Evolutionary conservation across 2,797 vertebrate species (phyloP), one percentile per base, ranked within the genome.

Genomic region (Bradypus variegatus): DNA sequence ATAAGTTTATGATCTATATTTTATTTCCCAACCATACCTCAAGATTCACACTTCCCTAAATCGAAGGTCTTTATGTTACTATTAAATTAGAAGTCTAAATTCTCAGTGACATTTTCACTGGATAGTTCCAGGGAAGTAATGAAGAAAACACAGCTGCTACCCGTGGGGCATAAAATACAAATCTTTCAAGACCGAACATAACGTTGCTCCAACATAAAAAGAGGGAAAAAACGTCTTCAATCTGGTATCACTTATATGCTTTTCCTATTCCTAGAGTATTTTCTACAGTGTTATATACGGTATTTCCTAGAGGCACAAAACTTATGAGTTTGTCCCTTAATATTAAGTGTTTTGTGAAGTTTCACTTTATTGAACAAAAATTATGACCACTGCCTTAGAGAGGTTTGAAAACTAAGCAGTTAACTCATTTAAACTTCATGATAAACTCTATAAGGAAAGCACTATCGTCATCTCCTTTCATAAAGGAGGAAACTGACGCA

Each of bases 341-440:
- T 80, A 65, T 55, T 70, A 23, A 73, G 31, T 6, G 1, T 60
- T 79, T 72, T 12, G 25, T 72, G n/a, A 89, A 33, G 19, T 29
- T 70, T 79, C n/a, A 76, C 11, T 79, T 95, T 76, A 62, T 55
- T 82, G 83, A 92, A 78, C 75, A 90, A 87, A 92, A 69, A 93
- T 16, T 79, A 62, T 58, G 84, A 83, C 10, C 55, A 86, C n/a
- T 72, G 62, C 31, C 29, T 60, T 36, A 29, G 85, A 79, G 48
- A 81, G 8, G 8, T 84, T 62, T 85, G 41, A 45, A 89, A 90
- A 48, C 9, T 25, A 90, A 93, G 81, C 10, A 25, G 21, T 69
- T 82, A 69, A 65, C 31, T 92, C 45, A 45, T 31, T 84, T 21
- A 70, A 90, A 38, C 33, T 33, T 93, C 88, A 55, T 1, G 27